phyloP scores from a whole-genome alignment of 2,888 invertebrate genomes.

The Drosophila crucigera region DNA sequence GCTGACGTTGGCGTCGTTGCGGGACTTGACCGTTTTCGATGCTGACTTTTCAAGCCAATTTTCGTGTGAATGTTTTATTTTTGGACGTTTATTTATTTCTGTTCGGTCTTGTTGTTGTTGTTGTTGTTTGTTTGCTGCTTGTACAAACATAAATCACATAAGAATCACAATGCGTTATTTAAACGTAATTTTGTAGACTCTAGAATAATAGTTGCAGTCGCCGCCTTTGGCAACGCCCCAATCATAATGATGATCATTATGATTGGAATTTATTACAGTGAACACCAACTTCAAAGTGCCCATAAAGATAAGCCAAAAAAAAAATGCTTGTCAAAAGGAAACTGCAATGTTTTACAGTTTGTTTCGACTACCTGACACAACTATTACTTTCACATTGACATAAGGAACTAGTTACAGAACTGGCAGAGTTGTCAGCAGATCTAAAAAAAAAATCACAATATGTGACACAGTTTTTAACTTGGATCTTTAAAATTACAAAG shows the following conservation, averaged over 20 bases:
- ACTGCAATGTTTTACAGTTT: conserved; percentile 12
- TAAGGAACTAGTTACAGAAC: background rate
- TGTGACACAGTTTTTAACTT: background rate
- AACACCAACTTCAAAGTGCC: conserved; percentile 22
- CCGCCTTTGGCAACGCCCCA: background rate
- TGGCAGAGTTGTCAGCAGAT: background rate
- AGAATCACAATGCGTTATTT: conserved; percentile 38
- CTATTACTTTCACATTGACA: conserved; percentile 1
- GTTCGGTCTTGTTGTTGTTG: conserved; percentile 20
- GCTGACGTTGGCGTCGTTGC: conserved; percentile 11
- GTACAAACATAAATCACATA: conserved; percentile 58
- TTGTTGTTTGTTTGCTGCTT: conserved; percentile 41
- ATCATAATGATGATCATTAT: conserved; percentile 28
- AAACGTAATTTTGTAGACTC: conserved; percentile 2
- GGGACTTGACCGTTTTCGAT: conserved; percentile 39
- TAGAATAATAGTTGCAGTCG: conserved; percentile 29
- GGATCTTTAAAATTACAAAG: background rate
- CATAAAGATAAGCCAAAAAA: conserved; percentile 25
- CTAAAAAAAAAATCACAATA: background rate
- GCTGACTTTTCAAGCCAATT: conserved; percentile 42
- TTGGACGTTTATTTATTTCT: conserved; percentile 12
- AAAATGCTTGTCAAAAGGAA: conserved; percentile 3
- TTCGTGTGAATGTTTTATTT: conserved; percentile 32
- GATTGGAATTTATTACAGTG: conserved; percentile 29
- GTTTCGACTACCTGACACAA: background rate